A percentile compares a stretch with the other conserved stretches of the same genome.
These are phyloP conservation scores for Micronycteris hirsuta DNA, from an alignment of 2,113 vertebrate species.

Conservation along the genomic window DNA sequence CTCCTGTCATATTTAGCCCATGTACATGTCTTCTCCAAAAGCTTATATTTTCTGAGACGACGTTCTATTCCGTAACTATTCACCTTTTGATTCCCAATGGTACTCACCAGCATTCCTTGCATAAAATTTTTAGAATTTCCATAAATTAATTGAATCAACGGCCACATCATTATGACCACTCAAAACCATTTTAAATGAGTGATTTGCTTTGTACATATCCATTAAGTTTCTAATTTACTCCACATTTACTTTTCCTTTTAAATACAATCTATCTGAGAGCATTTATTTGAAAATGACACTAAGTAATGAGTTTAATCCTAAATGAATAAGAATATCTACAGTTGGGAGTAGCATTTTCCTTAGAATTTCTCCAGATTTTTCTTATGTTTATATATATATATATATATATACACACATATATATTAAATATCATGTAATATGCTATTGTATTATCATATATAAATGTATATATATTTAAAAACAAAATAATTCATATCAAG, in stretches of 20 bases:
- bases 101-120: background rate
- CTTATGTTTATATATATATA: background rate
- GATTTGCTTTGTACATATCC: background rate
- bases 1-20: background rate
- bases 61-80: background rate
- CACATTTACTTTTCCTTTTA: constrained; percentile 23
- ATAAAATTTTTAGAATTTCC: background rate
- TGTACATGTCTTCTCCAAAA: background rate
- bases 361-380: background rate
- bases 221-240: background rate
- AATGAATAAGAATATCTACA: background rate
- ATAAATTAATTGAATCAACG: background rate
- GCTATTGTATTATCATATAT: background rate
- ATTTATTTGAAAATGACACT: constrained; percentile 25
- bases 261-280: background rate
- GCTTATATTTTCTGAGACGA: background rate
- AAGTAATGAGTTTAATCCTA: background rate
- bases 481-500: background rate
- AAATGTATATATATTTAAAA: background rate
- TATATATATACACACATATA: background rate
- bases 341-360: background rate
- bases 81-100: background rate
- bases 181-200: background rate
- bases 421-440: background rate
- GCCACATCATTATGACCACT: background rate